Base-by-base conservation (phyloP, 92 coral and sea anemone genomes). In the Zoanthus solanderi region DNA sequence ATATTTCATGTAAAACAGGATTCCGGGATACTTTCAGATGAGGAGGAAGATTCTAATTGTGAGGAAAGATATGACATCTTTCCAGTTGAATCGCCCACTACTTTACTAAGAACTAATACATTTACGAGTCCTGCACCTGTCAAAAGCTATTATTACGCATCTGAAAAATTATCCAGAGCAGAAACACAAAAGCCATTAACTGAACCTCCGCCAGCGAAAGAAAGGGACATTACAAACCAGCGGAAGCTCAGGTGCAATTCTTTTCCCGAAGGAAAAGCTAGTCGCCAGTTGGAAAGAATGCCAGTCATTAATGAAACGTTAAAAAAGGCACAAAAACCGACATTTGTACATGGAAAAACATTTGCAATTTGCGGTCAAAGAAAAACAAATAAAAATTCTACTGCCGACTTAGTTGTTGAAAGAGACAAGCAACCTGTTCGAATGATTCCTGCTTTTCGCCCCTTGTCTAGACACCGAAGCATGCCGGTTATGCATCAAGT, bases 21-120 rank as follows among this genome's bases (percentile, higher is more conserved):
- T 11, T 81, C 85, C 1, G 85, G 85, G 9, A 81, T 81, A 12
- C 85, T 81, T 46, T 42, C 76, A 28, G 85, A 81, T 54, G 76
- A 81, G 44, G 85, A 81, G 23, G 63, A 65, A 34, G 85, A 66
- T 9, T 81, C 47, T 3, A 81, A 29, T 32, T 9, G 9, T 30
- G 85, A 81, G 57, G 85, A 81, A 29, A 32, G 44, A 28, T 73
- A 66, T 47, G 85, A 46, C 8, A 13, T 81, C 0, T 66, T 67
- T 47, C 85, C 85, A 6, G 11, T 66, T 75, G 85, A 11, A 45
- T 47, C 15, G 0, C 6, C 58, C 3, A 15, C 44, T 23, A 23
- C 75, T 23, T 73, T 31, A 5, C 4, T 6, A 66, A 66, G 74
- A 65, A 32, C 46, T 29, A 47, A 50, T 32, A 11, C 85, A 8